Evolutionary conservation across 2,888 invertebrate species (phyloP).

Genomic region (Polymixis lichenea): DNA sequence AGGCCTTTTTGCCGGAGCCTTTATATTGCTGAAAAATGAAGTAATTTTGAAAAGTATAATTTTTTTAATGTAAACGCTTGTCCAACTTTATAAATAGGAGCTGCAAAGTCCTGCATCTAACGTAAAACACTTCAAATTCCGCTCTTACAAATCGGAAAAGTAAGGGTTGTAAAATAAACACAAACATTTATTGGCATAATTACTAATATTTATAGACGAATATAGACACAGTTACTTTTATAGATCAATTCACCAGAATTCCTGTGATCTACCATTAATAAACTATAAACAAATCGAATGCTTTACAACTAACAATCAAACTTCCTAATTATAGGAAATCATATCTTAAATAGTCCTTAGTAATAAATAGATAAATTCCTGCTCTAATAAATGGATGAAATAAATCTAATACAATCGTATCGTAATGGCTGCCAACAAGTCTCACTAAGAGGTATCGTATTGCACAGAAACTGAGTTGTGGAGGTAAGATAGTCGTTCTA

Average conservation of each 20-base stretch:
- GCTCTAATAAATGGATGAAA: slow-evolving; percentile 54
- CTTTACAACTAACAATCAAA: slow-evolving; percentile 48
- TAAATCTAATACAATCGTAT: slow-evolving; percentile 55
- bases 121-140: slow-evolving; percentile 6
- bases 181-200: slow-evolving; percentile 25
- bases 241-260: slow-evolving; percentile 47
- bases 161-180: background rate
- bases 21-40: too few species aligned
- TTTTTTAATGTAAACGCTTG: too few species aligned
- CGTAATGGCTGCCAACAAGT: slow-evolving; percentile 24
- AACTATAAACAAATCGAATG: slow-evolving; percentile 42
- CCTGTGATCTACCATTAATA: slow-evolving; percentile 43
- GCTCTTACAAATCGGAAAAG: background rate
- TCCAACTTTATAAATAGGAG: too few species aligned
- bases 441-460: background rate
- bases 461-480: background rate
- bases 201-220: slow-evolving; percentile 28
- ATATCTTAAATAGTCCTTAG: slow-evolving; percentile 37
- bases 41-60: too few species aligned
- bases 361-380: slow-evolving; percentile 48
- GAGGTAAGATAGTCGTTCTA: too few species aligned
- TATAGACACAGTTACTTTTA: slow-evolving; percentile 39
- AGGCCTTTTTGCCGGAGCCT: too few species aligned
- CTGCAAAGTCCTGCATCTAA: background rate
- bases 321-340: slow-evolving; percentile 58